Conservation (phyloP, 2,888 invertebrate species). For the Cotesia congregata region DNA sequence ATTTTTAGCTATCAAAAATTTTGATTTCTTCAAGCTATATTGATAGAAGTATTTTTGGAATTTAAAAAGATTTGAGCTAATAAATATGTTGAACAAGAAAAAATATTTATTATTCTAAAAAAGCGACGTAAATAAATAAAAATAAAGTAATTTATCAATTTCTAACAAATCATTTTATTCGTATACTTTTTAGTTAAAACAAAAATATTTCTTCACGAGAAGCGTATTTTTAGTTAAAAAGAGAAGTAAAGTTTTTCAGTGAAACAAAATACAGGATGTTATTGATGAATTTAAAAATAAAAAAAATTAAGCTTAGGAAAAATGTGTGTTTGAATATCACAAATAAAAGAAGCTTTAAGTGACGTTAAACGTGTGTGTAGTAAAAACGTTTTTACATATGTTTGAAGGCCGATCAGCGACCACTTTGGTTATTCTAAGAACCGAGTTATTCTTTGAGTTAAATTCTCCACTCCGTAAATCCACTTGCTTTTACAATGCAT, state of each 20-base stretch:
- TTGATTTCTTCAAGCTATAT: too few species aligned
- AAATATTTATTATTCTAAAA: too few species aligned
- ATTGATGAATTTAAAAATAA: slow-evolving; percentile 4
- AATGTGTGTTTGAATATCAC: not conserved
- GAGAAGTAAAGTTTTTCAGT: not conserved
- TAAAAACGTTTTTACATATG: not conserved
- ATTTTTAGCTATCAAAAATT: too few species aligned
- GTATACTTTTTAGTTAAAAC: too few species aligned
- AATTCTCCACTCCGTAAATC: not conserved
- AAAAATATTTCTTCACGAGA: not conserved
- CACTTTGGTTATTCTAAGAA: slow-evolving; percentile 19
- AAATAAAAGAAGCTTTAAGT: slow-evolving; percentile 1
- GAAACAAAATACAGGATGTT: not conserved
- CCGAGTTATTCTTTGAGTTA: not conserved
- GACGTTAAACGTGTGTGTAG: slow-evolving; percentile 16
- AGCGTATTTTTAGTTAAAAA: not conserved
- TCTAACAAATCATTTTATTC: too few species aligned
- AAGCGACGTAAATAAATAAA: too few species aligned
- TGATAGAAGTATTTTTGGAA: too few species aligned
- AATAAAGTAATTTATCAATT: too few species aligned
- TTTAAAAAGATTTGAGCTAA: too few species aligned
- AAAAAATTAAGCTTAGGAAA: not conserved
- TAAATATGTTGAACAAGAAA: too few species aligned
- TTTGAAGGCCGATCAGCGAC: slow-evolving; percentile 15
- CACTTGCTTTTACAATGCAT: not conserved